Conservation (phyloP, 2,888 invertebrate genomes). For the Meghimatium bilineatum region DNA sequence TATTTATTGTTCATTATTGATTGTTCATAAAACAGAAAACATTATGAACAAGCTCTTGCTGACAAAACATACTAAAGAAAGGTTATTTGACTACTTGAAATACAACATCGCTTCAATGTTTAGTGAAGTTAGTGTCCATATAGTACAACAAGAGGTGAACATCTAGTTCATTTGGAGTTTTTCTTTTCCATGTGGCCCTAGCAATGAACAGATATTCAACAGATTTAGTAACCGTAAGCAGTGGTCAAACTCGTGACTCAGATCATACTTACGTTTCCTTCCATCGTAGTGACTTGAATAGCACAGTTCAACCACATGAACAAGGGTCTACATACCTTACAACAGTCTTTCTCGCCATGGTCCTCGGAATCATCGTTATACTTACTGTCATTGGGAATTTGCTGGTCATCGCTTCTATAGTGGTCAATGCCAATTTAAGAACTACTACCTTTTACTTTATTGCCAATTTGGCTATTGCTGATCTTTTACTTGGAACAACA, state of each 20-base stretch:
- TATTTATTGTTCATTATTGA: no score
- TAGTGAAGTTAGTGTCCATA: no score
- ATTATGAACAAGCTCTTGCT: no score
- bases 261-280: neutral
- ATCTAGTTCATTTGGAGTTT: no score
- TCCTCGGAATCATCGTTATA: constrained; percentile 76
- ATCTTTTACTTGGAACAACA: constrained; percentile 81
- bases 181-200: no score
- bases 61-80: no score
- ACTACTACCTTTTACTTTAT: constrained; percentile 83
- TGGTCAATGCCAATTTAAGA: constrained; percentile 78
- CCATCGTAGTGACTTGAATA: neutral
- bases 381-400: constrained; percentile 79
- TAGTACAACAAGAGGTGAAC: no score
- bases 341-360: constrained; percentile 52
- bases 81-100: no score
- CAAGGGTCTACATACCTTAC: neutral
- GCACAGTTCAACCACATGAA: neutral
- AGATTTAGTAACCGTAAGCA: no score
- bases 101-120: no score
- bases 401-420: constrained; percentile 79
- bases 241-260: neutral
- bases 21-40: no score
- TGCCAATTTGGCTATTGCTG: constrained; percentile 84
- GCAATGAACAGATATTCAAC: constrained; percentile 8